These are phyloP conservation scores for Misgurnus mizolepis DNA, from an alignment of 2,113 vertebrate genomes.

Conservation along the genomic window DNA sequence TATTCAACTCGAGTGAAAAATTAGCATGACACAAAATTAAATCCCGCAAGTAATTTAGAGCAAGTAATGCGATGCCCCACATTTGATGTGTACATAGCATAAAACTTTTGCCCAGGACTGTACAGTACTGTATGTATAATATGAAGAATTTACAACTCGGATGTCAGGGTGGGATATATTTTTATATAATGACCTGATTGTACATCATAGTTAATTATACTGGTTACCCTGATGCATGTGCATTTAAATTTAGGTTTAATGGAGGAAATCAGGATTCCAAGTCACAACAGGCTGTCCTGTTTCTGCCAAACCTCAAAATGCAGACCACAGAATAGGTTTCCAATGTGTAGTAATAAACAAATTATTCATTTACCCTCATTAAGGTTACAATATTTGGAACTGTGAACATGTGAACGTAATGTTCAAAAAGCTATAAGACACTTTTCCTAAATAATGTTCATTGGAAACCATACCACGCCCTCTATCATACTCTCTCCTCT, in stretches of 20 bases:
- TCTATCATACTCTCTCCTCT: conserved; percentile 6
- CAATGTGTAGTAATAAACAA: neutral
- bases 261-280: neutral
- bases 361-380: neutral
- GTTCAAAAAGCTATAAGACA: neutral
- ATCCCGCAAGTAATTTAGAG: too few species aligned
- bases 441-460: neutral
- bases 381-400: neutral
- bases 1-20: too few species aligned
- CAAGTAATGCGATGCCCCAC: too few species aligned
- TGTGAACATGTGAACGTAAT: neutral
- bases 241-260: neutral
- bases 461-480: conserved; percentile 2
- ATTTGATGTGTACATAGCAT: too few species aligned
- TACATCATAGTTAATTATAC: neutral
- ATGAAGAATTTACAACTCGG: too few species aligned
- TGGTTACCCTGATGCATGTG: neutral
- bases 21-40: too few species aligned
- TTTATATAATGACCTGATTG: too few species aligned
- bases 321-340: neutral
- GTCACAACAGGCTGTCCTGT: neutral
- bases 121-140: too few species aligned
- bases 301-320: neutral
- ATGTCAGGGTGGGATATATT: too few species aligned
- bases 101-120: too few species aligned